Conservation (phyloP, 2,797 vertebrate genomes). For the Zenarchopterus dispar region DNA sequence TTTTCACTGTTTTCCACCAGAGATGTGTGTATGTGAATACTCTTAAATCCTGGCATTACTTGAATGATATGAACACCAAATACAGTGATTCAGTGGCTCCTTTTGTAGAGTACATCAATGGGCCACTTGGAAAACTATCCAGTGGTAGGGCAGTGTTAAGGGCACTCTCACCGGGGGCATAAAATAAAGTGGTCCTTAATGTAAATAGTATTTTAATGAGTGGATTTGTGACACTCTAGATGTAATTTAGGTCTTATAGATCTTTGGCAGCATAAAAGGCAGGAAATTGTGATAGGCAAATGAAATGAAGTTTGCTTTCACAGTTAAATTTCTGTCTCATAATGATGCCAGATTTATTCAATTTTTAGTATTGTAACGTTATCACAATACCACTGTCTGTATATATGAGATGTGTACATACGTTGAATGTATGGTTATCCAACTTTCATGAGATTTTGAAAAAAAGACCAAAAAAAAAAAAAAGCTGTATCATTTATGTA, state of each 20-base stretch:
- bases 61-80: constrained; percentile 83
- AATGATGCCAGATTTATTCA: constrained; percentile 16
- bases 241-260: constrained; percentile 86
- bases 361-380: constrained; percentile 32
- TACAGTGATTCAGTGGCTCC: constrained; percentile 60
- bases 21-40: constrained; percentile 56
- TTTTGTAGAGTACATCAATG: constrained; percentile 48
- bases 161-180: constrained; percentile 49
- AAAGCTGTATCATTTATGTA: constrained; percentile 19
- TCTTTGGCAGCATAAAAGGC: constrained; percentile 58
- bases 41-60: constrained; percentile 94
- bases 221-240: constrained; percentile 81
- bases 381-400: constrained; percentile 49
- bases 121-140: constrained; percentile 60
- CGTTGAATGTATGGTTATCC: constrained; percentile 30
- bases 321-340: constrained; percentile 46
- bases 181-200: constrained; percentile 65
- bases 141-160: constrained; percentile 57
- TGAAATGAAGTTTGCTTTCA: constrained; percentile 44
- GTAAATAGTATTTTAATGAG: constrained; percentile 84
- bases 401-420: constrained; percentile 24
- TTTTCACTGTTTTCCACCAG: constrained; percentile 28
- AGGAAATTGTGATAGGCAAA: constrained; percentile 37
- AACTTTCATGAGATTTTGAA: constrained; percentile 24
- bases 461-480: constrained; percentile 2